Percentiles rank a stretch among this genome's conserved stretches.
Conservation (phyloP, 2,113 vertebrate species). For the Rafetus swinhoei region DNA sequence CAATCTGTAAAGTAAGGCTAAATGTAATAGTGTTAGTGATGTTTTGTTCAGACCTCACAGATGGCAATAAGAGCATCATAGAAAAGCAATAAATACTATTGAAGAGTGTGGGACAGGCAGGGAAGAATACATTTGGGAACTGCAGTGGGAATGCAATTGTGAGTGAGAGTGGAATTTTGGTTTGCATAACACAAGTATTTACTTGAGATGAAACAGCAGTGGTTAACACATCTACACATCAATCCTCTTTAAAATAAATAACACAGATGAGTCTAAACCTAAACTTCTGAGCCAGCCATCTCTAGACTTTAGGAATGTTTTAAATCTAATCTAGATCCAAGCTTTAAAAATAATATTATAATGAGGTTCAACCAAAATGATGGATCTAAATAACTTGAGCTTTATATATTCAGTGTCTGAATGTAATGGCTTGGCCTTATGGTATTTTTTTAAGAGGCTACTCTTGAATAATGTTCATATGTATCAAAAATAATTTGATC, state of each 20-base stretch:
- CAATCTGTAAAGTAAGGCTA: neutral
- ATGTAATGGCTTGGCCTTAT: neutral
- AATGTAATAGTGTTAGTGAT: neutral
- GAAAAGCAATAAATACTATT: neutral
- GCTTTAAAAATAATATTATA: neutral
- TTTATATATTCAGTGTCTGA: neutral
- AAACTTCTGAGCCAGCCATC: neutral
- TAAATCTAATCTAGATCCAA: neutral
- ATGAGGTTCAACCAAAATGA: neutral
- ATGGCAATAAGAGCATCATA: neutral
- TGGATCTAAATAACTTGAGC: rapidly evolving
- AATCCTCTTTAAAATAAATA: neutral
- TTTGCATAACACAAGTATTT: neutral
- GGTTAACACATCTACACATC: neutral
- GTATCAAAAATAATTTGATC: neutral
- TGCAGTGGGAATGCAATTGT: neutral
- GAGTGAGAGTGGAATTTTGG: neutral
- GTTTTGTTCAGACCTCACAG: neutral
- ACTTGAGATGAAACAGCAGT: neutral
- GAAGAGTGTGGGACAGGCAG: neutral
- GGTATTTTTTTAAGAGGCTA: neutral
- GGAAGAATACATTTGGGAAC: neutral
- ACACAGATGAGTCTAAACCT: neutral
- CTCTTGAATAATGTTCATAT: neutral
- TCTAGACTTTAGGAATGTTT: neutral